Evolutionary conservation across 1,140 invertebrate species (phyloP).

Genomic region (Drosophila asahinai): DNA sequence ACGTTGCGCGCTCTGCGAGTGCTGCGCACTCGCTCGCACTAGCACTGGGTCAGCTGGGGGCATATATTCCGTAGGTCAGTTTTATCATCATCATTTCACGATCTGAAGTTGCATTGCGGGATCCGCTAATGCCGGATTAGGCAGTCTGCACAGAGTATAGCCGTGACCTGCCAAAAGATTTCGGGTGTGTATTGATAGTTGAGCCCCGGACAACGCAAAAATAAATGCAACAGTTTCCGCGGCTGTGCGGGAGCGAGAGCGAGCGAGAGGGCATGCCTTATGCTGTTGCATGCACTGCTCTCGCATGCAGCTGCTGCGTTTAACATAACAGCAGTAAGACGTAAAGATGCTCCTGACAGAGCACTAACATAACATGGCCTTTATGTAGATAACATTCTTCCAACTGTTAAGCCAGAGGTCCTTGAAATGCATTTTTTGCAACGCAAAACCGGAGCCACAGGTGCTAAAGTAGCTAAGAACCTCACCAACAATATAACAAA

Average conservation of each 20-base stretch:
- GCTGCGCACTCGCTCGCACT: conserved; percentile 9
- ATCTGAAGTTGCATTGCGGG: neutral
- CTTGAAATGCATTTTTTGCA: neutral
- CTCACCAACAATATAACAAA: no score
- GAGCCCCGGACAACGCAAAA: conserved; percentile 32
- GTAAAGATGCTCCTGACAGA: neutral
- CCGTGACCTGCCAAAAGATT: neutral
- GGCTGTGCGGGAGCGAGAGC: conserved; percentile 1
- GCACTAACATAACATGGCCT: neutral
- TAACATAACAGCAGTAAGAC: neutral
- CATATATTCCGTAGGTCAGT: neutral
- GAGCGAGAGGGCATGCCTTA: neutral
- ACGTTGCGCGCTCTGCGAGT: neutral
- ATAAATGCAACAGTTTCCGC: conserved; percentile 4
- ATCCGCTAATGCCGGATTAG: neutral
- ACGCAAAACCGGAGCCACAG: neutral
- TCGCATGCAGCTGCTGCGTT: conserved; percentile 2
- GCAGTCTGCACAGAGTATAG: neutral
- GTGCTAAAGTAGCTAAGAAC: neutral
- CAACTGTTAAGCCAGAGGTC: neutral
- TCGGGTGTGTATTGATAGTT: conserved; percentile 15
- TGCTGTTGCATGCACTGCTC: conserved; percentile 7
- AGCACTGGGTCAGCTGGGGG: neutral
- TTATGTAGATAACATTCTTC: neutral
- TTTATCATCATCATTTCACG: neutral